Base-by-base conservation (phyloP, 2,888 invertebrate species). In the Panorpa germanica region DNA sequence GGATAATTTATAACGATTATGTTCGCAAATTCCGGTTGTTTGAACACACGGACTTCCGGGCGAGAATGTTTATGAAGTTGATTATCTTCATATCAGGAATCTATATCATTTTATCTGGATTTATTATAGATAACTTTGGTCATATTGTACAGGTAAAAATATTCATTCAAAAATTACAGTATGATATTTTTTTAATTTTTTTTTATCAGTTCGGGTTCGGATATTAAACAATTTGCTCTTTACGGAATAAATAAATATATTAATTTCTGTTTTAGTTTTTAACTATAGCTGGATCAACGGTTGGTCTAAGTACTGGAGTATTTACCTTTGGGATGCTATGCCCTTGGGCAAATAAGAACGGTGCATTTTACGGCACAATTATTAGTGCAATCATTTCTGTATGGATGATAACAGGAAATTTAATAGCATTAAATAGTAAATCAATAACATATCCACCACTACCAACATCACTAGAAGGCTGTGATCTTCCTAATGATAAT, bases 301-400 rank as follows among this genome's bases (percentile, higher is more conserved):
- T 68, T 6, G 70, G 74, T 9, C 65, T 70, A 4, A 61, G 70
- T 2, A 61, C 67, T 38, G 74, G 69, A 1, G 59, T 72, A 3
- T 75, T 41, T 41, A 53, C 66, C 4, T 45, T 75, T 19, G 75
- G 74, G 17, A 68, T 75, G 61, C 49, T 75, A 34, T 50, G 71
- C 28, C 74, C 76, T 0, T 68, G 60, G 53, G 56, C 62, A 2
- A 68, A 65, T 47, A n/a, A n/a, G n/a, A n/a, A n/a, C n/a, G n/a
- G n/a, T n/a, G n/a, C 49, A 1, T 38, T 48, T n/a, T 38, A 39
- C 4, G 46, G 47, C 8, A 44, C 50, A 18, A 17, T 43, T 9
- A 44, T 46, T 28, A 49, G 50, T 35, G 40, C 52, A n/a, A 3
- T 40, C 1, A 33, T 26, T 13, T 44, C 53, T 41, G 23, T 43